Conservation (phyloP, 2,797 vertebrate species). For the Sparus aurata region DNA sequence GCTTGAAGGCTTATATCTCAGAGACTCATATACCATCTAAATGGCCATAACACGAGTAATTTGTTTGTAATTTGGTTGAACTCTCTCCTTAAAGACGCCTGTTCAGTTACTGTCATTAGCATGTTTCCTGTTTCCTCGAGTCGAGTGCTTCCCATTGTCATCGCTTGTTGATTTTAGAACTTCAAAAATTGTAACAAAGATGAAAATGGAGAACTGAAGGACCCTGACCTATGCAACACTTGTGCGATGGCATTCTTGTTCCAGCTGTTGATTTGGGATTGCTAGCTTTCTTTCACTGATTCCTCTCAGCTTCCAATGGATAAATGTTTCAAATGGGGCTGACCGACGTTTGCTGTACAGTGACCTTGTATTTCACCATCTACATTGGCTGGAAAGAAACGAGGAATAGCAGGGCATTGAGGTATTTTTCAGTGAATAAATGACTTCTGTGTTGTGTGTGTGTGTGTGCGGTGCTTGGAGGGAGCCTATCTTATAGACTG, state of each 20-base stretch:
- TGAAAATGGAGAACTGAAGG: constrained; percentile 3
- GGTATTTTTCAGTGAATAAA: constrained; percentile 67
- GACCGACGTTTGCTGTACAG: constrained; percentile 39
- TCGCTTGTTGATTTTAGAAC: neutral
- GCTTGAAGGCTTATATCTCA: constrained; percentile 1
- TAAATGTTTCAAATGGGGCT: constrained; percentile 35
- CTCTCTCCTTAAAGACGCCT: neutral
- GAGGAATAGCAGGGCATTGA: constrained; percentile 39
- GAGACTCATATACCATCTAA: neutral
- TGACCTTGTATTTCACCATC: constrained; percentile 55
- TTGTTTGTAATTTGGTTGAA: neutral
- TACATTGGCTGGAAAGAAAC: constrained; percentile 30
- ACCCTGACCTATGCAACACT: constrained; percentile 29
- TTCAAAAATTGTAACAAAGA: constrained; percentile 14
- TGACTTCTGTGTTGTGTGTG: constrained; percentile 64
- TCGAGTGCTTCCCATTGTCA: constrained; percentile 1
- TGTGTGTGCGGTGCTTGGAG: constrained; percentile 55
- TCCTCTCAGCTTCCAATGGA: constrained; percentile 21
- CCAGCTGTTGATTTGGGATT: constrained; percentile 30
- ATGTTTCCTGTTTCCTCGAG: neutral
- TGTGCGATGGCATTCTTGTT: constrained; percentile 22
- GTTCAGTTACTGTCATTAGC: neutral
- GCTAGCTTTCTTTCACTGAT: constrained; percentile 17
- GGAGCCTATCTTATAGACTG: constrained; percentile 58
- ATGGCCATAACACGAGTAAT: neutral